Evolutionary conservation across 2,888 invertebrate species (phyloP).

Genomic region (Idaea biselata): DNA sequence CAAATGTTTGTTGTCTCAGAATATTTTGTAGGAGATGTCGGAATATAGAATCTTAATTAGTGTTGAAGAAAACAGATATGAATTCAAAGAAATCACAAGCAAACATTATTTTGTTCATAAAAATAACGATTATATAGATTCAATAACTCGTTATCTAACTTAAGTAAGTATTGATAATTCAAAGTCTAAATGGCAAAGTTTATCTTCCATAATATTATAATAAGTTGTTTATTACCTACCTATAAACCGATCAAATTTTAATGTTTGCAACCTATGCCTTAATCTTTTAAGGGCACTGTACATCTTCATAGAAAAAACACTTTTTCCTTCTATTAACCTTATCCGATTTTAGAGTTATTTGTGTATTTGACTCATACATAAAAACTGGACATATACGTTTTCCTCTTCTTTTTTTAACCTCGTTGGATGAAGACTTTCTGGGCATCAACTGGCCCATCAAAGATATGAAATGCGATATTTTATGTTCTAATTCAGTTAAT

Average conservation of each 20-base stretch:
- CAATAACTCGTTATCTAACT: not conserved
- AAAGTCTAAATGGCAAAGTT: conserved; percentile 1
- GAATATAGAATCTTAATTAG: not conserved
- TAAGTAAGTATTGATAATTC: not conserved
- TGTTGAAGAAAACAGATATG: not conserved
- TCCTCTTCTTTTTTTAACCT: too few species aligned
- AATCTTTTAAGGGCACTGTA: not conserved
- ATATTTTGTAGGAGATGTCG: not conserved
- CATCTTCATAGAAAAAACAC: too few species aligned
- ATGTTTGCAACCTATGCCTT: not conserved
- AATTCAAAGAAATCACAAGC: not conserved
- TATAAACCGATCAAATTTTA: not conserved
- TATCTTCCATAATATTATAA: not conserved
- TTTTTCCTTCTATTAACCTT: too few species aligned
- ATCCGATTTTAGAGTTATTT: too few species aligned
- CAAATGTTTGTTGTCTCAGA: not conserved
- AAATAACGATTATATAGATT: not conserved
- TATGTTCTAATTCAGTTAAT: too few species aligned
- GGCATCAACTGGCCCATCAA: too few species aligned
- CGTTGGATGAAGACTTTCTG: too few species aligned
- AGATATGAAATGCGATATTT: too few species aligned
- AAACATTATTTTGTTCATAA: not conserved
- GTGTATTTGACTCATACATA: too few species aligned
- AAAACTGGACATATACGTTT: too few species aligned
- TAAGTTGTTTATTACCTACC: too few species aligned